Evolutionary conservation across 2,113 vertebrate genomes (phyloP).

Genomic region (Callorhinus ursinus): DNA sequence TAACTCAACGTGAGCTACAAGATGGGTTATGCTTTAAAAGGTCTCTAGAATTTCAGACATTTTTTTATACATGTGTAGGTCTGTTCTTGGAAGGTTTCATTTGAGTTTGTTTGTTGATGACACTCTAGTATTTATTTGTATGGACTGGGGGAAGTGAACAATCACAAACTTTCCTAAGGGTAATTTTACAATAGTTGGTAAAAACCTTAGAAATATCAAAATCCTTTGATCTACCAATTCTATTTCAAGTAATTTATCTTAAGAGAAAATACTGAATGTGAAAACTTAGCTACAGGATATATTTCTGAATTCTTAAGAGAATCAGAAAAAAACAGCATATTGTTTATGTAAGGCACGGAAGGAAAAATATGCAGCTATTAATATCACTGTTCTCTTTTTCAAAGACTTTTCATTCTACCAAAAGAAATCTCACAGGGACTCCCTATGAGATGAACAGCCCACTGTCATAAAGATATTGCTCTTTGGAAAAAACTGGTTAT

Average conservation of each 20-base stretch:
- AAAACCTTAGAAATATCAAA: slow-evolving; percentile 20
- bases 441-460: neutral
- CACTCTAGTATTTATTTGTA: neutral
- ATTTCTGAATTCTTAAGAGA: neutral
- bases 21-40: neutral
- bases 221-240: neutral
- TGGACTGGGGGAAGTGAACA: neutral
- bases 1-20: neutral
- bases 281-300: neutral
- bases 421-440: neutral
- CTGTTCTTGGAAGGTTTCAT: neutral
- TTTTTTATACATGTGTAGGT: neutral
- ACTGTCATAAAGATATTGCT: neutral
- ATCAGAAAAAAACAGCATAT: neutral
- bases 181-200: neutral
- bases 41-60: neutral
- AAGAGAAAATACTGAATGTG: neutral
- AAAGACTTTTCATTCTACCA: neutral
- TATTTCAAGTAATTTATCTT: slow-evolving; percentile 26
- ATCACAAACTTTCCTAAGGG: neutral
- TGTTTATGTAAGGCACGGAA: neutral
- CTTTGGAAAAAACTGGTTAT: neutral
- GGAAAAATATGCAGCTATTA: neutral
- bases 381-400: neutral
- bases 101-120: neutral